Conservation (phyloP, 2,888 invertebrate species). For the Machimus atricapillus region DNA sequence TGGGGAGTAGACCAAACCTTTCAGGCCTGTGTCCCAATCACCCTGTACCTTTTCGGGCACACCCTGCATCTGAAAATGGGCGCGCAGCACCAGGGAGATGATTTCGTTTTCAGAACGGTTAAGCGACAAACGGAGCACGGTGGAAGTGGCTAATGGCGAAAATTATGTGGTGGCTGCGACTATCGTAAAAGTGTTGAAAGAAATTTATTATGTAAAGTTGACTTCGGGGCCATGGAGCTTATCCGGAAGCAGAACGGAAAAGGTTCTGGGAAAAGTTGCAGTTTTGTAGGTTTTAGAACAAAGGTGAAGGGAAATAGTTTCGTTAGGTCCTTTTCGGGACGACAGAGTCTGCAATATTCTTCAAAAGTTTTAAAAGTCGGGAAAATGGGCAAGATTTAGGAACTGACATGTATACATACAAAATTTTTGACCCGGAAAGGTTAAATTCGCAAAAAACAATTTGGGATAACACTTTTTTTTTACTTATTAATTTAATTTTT, state of each 20-base stretch:
- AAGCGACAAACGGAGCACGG: slow-evolving; percentile 44
- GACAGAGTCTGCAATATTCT: neutral
- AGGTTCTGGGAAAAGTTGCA: neutral
- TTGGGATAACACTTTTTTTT: no score
- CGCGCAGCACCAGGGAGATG: slow-evolving; percentile 23
- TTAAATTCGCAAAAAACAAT: no score
- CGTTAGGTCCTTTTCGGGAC: neutral
- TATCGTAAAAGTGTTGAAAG: slow-evolving; percentile 48
- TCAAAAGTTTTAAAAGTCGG: neutral
- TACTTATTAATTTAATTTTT: no score
- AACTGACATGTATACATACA: neutral
- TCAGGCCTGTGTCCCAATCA: neutral
- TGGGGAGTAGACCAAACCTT: neutral
- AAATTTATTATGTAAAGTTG: slow-evolving; percentile 47
- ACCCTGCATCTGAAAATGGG: neutral
- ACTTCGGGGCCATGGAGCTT: slow-evolving; percentile 9
- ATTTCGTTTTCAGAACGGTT: slow-evolving; percentile 46
- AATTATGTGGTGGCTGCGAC: slow-evolving; percentile 44
- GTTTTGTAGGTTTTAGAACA: neutral
- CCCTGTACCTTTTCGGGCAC: neutral
- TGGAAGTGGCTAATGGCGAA: slow-evolving; percentile 43
- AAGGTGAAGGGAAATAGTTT: slow-evolving; percentile 15
- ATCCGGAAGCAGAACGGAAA: neutral
- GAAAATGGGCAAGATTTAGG: neutral
- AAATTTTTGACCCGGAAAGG: neutral